These are phyloP conservation scores for Discoglossus pictus DNA, from an alignment of 2,797 vertebrate genomes.

Conservation along the genomic window DNA sequence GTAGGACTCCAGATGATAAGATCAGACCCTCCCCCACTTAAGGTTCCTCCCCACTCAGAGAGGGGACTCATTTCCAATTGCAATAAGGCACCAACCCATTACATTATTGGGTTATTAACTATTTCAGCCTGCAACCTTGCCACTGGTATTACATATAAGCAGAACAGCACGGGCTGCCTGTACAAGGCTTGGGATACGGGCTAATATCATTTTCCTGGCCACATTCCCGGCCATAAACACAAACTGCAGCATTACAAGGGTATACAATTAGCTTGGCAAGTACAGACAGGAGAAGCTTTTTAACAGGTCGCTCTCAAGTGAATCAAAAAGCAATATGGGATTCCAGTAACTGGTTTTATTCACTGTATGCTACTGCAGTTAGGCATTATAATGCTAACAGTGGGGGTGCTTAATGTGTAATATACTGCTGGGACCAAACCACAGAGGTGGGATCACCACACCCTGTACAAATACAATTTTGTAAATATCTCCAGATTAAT, in stretches of 20 bases:
- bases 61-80: neutral
- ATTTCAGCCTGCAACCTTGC: no score
- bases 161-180: no score
- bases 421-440: no score
- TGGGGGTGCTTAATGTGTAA: no score
- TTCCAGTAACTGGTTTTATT: constrained; percentile 24
- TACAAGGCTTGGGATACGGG: constrained; percentile 27
- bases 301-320: constrained; percentile 6
- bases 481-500: no score
- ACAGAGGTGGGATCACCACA: no score
- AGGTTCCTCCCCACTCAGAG: neutral
- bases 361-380: no score
- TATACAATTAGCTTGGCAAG: constrained; percentile 35
- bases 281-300: neutral
- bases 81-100: constrained; percentile 6
- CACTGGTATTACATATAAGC: no score
- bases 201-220: constrained; percentile 35
- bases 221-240: constrained; percentile 22
- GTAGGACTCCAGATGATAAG: neutral
- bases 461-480: no score
- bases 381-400: no score
- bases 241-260: constrained; percentile 34
- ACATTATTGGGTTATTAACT: constrained; percentile 4
- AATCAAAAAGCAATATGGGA: constrained; percentile 17
- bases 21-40: neutral